Conservation (phyloP, 2,888 invertebrate genomes). For the Orthosia cruda region DNA sequence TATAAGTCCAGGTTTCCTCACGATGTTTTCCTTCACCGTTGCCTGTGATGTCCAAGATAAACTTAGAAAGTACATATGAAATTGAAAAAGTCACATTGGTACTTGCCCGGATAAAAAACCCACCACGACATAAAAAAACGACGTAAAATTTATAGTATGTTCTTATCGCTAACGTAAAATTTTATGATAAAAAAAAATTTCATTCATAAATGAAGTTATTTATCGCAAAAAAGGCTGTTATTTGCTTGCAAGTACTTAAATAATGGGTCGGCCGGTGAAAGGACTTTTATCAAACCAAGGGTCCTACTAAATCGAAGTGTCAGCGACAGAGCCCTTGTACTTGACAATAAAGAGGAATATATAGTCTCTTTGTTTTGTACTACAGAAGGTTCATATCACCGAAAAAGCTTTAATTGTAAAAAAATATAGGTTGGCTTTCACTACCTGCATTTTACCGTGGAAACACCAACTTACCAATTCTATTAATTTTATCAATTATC, state of each 20-base stretch:
- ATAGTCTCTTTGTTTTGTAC: conserved; percentile 84
- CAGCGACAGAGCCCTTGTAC: conserved; percentile 84
- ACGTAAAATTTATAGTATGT: conserved; percentile 14
- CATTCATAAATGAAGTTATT: conserved; percentile 61
- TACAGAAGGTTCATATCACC: conserved; percentile 63
- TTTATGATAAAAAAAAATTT: conserved; percentile 36
- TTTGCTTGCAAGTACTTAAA: conserved; percentile 76
- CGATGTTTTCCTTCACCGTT: too few relatives aligned
- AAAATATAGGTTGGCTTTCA: conserved; percentile 8
- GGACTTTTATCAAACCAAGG: conserved; percentile 88
- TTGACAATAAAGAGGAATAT: conserved; percentile 87
- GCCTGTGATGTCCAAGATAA: too few relatives aligned
- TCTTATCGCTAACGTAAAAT: conserved; percentile 24
- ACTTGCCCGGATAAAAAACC: too few relatives aligned
- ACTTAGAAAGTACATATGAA: too few relatives aligned
- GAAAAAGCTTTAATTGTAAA: conserved; percentile 43
- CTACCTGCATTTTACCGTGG: not conserved
- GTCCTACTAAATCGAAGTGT: conserved; percentile 90
- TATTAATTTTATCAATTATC: too few relatives aligned
- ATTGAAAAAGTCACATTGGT: too few relatives aligned
- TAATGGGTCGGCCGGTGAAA: conserved; percentile 83
- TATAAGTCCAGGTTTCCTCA: too few relatives aligned
- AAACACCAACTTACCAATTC: too few relatives aligned
- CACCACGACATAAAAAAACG: too few relatives aligned
- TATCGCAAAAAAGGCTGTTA: conserved; percentile 69